Evolutionary conservation across 2,888 invertebrate genomes (phyloP), one percentile per base, ranked within the genome.

Genomic region (Pilophorus perplexus): DNA sequence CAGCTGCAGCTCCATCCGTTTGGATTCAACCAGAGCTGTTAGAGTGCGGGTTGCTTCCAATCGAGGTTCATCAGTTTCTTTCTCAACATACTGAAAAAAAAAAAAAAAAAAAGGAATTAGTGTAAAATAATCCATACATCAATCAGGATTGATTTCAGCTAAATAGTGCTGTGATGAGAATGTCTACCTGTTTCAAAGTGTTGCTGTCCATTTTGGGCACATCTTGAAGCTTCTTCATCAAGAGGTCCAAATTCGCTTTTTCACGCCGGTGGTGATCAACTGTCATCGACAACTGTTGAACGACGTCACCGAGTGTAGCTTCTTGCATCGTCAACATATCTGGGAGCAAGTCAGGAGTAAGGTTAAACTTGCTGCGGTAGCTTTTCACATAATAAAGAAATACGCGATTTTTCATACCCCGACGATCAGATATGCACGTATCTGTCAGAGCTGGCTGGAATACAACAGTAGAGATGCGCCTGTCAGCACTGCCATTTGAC

Each of bases 1-100:
- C 72, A 86, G 79, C 75, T 85, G 84, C 66, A 79, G 79, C 68
- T 82, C 81, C 50, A 78, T 78, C 62, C 83, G 75, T 70, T 81
- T 80, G 48, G 80, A 80, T 10, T 79, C 78, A 1, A 85, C 74
- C 65, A 82, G 77, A 69, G 79, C 80, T 73, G 76, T 79, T 4
- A 77, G 75, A 4, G 78, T 72, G 66, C 68, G 71, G 4, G 70
- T 69, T 22, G 73, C 74, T 59, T 70, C 57, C 27, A 71, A 62
- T 52, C 73, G 67, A 54, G 70, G 69, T 69, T 72, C 72, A 27
- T 70, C 70, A 12, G 38, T 68, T 68, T 44, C 59, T 59, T 59
- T 59, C 18, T 59, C 59, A 22, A 59, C 59, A 10, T 59, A 59
- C 59, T 59, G 25, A 8, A 68, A 55, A 52, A 59, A 67, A 42